phyloP scores from a whole-genome alignment of 2,797 vertebrate species.

The Potorous gilbertii region DNA sequence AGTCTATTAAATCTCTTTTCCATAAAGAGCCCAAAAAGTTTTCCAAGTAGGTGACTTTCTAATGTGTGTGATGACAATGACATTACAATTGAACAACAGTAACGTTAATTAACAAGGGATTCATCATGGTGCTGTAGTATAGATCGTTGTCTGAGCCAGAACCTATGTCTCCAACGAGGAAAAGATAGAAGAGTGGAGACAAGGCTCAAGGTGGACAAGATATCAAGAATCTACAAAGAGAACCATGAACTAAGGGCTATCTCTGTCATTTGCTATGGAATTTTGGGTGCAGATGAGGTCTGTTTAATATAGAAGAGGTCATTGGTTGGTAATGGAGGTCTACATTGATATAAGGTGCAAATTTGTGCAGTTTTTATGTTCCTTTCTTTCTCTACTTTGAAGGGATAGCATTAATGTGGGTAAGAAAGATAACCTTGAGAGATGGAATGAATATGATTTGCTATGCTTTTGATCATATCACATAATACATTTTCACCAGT shows the following conservation, averaged over 20 bases:
- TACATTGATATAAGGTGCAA: not conserved
- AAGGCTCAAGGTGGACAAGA: conserved; percentile 24
- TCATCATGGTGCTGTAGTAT: not conserved
- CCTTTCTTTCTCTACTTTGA: not conserved
- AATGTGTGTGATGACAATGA: not conserved
- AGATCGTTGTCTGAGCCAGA: not conserved
- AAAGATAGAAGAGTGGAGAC: not conserved
- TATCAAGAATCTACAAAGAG: not conserved
- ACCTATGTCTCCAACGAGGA: not conserved
- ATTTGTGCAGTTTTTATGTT: not conserved
- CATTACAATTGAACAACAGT: conserved; percentile 14
- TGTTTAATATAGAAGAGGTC: not conserved
- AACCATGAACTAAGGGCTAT: not conserved
- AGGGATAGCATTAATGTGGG: not conserved
- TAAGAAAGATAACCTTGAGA: not conserved
- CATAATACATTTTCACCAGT: conserved; percentile 4
- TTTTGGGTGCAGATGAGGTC: conserved; percentile 23
- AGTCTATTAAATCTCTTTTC: conserved; percentile 17
- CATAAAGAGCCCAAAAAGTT: not conserved
- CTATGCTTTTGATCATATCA: conserved; percentile 32
- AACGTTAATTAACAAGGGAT: not conserved
- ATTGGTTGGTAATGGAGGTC: not conserved
- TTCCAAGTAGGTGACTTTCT: conserved; percentile 22
- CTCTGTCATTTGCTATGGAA: not conserved
- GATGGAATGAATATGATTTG: not conserved